Percentiles rank a stretch among this genome's conserved stretches.
These are phyloP conservation scores for Campylomormyrus numenius DNA, from an alignment of 2,113 vertebrate species.

Conservation along the genomic window DNA sequence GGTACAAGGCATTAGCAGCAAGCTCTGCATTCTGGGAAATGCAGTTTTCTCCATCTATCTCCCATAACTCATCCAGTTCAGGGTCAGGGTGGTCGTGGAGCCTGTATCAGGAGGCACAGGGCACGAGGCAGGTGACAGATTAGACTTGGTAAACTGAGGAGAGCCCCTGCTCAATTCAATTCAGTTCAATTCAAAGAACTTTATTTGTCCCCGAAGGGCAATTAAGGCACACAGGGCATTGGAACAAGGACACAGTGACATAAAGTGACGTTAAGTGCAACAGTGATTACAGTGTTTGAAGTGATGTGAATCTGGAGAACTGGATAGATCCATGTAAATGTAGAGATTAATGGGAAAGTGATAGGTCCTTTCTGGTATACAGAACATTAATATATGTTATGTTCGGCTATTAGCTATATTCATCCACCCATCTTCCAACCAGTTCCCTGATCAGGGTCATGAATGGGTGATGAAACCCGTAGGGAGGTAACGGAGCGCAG, in stretches of 20 bases:
- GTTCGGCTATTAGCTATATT: background rate
- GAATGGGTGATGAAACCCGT: background rate
- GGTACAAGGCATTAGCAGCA: background rate
- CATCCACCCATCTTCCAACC: background rate
- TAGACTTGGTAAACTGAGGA: background rate
- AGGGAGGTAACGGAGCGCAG: background rate
- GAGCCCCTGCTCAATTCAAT: background rate
- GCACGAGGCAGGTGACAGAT: background rate
- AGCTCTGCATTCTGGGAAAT: background rate
- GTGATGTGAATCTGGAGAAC: no score
- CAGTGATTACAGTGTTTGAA: no score
- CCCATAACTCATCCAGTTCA: background rate
- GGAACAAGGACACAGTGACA: no score
- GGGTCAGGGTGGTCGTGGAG: background rate
- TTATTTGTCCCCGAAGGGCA: no score
- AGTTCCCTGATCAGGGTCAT: background rate
- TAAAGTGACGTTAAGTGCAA: no score
- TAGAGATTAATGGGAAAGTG: background rate
- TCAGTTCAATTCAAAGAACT: no score
- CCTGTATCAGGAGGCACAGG: background rate
- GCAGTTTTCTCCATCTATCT: background rate
- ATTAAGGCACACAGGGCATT: no score
- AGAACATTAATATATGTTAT: background rate
- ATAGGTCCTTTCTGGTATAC: background rate
- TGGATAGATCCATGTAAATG: background rate